These are phyloP conservation scores for Proctacanthus coquilletti DNA, from an alignment of 1,140 invertebrate genomes.

Conservation along the genomic window DNA sequence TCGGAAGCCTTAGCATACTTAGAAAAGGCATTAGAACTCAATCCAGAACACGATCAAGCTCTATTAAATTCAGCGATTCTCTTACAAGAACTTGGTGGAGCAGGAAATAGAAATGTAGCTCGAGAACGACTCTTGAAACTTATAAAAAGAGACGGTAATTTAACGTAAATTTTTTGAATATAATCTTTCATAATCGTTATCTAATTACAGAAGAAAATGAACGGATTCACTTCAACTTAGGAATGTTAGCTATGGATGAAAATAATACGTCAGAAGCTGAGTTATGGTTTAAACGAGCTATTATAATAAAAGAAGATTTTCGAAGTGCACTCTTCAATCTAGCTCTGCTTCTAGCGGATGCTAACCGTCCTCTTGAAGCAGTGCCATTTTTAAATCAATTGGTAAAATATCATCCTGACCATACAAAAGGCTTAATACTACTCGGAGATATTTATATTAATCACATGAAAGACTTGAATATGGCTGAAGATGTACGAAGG, in stretches of 20 bases:
- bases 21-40: slow-evolving; percentile 81
- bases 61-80: slow-evolving; percentile 90
- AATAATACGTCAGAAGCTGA: slow-evolving; percentile 74
- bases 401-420: slow-evolving; percentile 80
- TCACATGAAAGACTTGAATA: slow-evolving; percentile 83
- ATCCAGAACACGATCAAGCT: slow-evolving; percentile 90
- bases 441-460: slow-evolving; percentile 95
- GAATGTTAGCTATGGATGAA: slow-evolving; percentile 94
- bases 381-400: slow-evolving; percentile 85
- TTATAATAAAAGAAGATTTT: slow-evolving; percentile 72
- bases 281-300: slow-evolving; percentile 72
- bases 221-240: slow-evolving; percentile 84
- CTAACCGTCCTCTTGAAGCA: slow-evolving; percentile 75
- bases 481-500: slow-evolving; percentile 69
- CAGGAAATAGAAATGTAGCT: slow-evolving; percentile 60
- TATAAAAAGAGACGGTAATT: slow-evolving; percentile 49
- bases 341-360: slow-evolving; percentile 76
- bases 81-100: slow-evolving; percentile 72
- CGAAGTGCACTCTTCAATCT: slow-evolving; percentile 89
- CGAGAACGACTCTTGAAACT: slow-evolving; percentile 66
- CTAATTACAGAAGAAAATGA: slow-evolving; percentile 60
- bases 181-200: background rate
- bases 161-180: background rate
- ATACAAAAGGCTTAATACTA: slow-evolving; percentile 86
- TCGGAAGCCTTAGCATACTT: slow-evolving; percentile 81